Evolutionary conservation across 2,888 invertebrate genomes (phyloP).

Genomic region (Dendrolimus pini): DNA sequence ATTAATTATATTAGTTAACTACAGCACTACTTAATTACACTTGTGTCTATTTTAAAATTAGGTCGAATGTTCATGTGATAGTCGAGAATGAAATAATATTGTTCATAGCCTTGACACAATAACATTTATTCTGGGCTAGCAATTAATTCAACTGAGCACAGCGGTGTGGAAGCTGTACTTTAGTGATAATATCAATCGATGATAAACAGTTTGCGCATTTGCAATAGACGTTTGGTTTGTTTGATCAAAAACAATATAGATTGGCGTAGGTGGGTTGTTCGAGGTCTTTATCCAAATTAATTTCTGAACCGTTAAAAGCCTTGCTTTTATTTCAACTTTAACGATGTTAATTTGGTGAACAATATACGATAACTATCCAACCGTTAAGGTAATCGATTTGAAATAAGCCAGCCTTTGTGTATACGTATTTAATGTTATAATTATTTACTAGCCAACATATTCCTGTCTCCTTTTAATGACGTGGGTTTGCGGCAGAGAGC

Average conservation of each 20-base stretch:
- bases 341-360: too few relatives aligned
- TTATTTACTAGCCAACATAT: too few relatives aligned
- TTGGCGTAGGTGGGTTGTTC: conserved; percentile 12
- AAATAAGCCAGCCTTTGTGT: conserved; percentile 4
- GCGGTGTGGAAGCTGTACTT: conserved; percentile 38
- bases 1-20: not conserved
- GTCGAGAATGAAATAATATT: conserved; percentile 39
- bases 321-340: too few relatives aligned
- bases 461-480: too few relatives aligned
- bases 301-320: not conserved
- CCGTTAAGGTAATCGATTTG: not conserved
- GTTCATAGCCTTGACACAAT: conserved; percentile 61
- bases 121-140: conserved; percentile 59
- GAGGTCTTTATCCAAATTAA: conserved; percentile 9
- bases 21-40: not conserved
- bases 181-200: conserved; percentile 47
- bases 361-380: too few relatives aligned
- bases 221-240: conserved; percentile 7
- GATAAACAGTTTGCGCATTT: conserved; percentile 29
- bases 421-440: not conserved
- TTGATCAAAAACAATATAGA: conserved; percentile 4
- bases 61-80: conserved; percentile 42
- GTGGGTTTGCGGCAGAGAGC: too few relatives aligned
- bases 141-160: conserved; percentile 49
- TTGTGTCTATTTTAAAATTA: conserved; percentile 33